Percentiles rank a stretch among this genome's conserved stretches.
Evolutionary conservation across 2,797 vertebrate species (phyloP).

Genomic region (Choloepus didactylus): DNA sequence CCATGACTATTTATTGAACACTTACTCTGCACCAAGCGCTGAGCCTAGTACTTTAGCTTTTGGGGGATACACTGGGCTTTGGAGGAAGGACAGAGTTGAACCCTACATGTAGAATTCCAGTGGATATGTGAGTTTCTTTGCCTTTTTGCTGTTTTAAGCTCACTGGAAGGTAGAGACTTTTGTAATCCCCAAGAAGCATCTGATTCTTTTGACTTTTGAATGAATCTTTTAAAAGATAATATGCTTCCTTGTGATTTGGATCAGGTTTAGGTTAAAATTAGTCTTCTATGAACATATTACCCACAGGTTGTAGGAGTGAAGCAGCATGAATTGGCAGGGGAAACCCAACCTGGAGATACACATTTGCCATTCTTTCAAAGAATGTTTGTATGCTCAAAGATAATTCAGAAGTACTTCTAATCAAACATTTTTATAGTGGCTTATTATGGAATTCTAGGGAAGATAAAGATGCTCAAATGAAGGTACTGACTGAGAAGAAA

Average conservation of each 20-base stretch:
- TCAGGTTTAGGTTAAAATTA: background rate
- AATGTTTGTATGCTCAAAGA: background rate
- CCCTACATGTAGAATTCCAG: background rate
- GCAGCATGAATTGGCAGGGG: background rate
- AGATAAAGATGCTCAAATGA: background rate
- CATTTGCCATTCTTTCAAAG: background rate
- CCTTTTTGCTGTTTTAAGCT: background rate
- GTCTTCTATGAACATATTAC: background rate
- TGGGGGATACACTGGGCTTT: background rate
- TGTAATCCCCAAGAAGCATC: background rate
- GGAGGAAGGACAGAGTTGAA: background rate
- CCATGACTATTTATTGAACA: background rate
- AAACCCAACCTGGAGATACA: constrained; percentile 1
- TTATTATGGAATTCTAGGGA: background rate
- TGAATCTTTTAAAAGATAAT: background rate
- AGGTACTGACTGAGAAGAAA: background rate
- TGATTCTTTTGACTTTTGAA: constrained; percentile 25
- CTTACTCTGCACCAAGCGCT: background rate
- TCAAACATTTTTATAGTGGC: background rate
- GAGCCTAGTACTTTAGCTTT: background rate
- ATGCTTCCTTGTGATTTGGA: constrained; percentile 9
- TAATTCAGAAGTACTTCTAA: constrained; percentile 35
- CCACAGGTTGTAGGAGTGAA: background rate
- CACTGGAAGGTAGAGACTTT: background rate
- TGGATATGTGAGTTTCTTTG: background rate